Evolutionary conservation across 2,888 invertebrate species (phyloP).

Genomic region (Pterostichus madidus): DNA sequence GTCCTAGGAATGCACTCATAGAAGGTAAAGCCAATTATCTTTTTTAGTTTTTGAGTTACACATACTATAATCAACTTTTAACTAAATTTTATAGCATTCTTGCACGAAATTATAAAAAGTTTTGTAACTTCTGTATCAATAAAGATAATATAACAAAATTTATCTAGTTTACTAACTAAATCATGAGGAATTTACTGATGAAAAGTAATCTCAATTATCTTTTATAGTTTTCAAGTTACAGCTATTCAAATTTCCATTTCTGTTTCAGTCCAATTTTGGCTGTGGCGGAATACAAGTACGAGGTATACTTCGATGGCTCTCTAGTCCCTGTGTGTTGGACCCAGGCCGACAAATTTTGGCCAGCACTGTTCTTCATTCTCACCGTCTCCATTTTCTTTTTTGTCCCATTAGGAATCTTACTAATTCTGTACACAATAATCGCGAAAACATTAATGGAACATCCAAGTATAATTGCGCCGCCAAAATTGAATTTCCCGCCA

Average conservation of each 20-base stretch:
- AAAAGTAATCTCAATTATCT: no score
- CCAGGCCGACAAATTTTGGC: constrained; percentile 88
- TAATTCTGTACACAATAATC: constrained; percentile 91
- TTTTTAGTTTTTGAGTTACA: no score
- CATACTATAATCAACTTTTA: no score
- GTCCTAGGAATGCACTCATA: no score
- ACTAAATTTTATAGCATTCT: no score
- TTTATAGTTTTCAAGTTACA: no score
- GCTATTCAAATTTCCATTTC: background rate
- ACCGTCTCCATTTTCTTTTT: constrained; percentile 92
- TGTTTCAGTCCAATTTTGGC: constrained; percentile 89
- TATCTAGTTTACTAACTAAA: no score
- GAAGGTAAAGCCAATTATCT: no score
- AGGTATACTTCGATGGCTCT: constrained; percentile 86
- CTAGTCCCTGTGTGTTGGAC: constrained; percentile 89
- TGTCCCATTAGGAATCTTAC: constrained; percentile 88
- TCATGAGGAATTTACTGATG: no score
- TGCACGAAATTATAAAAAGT: no score
- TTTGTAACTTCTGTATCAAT: no score
- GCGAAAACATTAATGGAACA: constrained; percentile 90
- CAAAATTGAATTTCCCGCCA: constrained; percentile 78
- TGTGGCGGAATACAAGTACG: constrained; percentile 87
- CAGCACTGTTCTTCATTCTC: constrained; percentile 88
- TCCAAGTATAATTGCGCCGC: constrained; percentile 84
- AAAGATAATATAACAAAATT: no score